Evolutionary conservation across 2,113 vertebrate species (phyloP), one percentile per base, ranked within the genome.

Genomic region (Ciconia stormi): DNA sequence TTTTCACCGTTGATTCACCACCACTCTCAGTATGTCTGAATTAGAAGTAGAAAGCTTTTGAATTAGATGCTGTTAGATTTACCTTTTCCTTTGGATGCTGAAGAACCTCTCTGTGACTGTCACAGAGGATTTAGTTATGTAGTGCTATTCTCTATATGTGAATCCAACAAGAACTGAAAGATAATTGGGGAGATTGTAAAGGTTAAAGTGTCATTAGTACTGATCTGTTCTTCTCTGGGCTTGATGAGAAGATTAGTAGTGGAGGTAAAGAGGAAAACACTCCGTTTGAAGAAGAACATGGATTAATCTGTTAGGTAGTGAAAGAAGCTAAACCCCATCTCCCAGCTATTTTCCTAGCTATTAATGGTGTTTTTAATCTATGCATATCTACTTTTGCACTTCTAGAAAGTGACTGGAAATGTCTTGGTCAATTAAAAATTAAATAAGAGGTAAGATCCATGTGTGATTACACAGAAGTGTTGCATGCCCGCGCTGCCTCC

Each of bases 401-500:
- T 96, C 55, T n/a, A 90, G 50, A 77, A 89, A 92, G 12, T 29
- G 10, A 58, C 23, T 11, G 50, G 63, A 87, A 87, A 59, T 74
- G 38, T 70, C 27, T 83, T n/a, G 7, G 19, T 53, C 32, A 53
- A 66, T 65, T 82, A 76, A 73, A 93, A 87, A 50, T n/a, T 50
- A 59, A 92, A 71, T 36, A 77, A 78, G 17, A 82, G 11, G 44
- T 26, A 59, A 78, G 59, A 23, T 77, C 18, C 30, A 13, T 13
- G 15, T 72, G 40, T 72, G 77, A 49, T 77, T 89, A 55, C 44
- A 40, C 18, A 53, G 34, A 79, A 36, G 16, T 44, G 25, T 42
- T 63, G 13, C 26, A 11, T 26, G 27, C 17, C 30, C 0, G 0
- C 1, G 2, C 49, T 76, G 40, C 19, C 44, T 82, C 22, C 61